Percentiles rank a stretch among this genome's conserved stretches.
Conservation (phyloP, 2,113 vertebrate species). For the Heliornis fulica region DNA sequence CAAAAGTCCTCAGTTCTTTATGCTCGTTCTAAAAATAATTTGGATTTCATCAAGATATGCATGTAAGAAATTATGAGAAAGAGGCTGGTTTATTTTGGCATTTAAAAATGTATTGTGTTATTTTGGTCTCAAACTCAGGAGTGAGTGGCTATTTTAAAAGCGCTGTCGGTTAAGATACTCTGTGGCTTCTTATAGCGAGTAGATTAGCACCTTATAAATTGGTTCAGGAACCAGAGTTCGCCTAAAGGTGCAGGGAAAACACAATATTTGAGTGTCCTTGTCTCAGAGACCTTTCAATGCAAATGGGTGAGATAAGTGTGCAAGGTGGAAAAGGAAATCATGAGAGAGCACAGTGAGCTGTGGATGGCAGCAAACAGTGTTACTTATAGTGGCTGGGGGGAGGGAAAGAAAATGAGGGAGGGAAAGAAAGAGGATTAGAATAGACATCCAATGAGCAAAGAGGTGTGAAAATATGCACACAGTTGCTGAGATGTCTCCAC, state of each 20-base stretch:
- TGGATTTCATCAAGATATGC: not conserved
- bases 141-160: not conserved
- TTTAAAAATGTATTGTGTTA: not conserved
- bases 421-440: not conserved
- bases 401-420: not conserved
- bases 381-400: not conserved
- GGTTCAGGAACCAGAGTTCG: not conserved
- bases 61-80: not conserved
- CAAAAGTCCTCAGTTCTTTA: not conserved
- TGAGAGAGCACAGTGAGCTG: not conserved
- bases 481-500: not conserved
- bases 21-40: not conserved
- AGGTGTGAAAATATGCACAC: not conserved
- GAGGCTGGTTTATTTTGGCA: not conserved
- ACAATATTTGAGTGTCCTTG: not conserved
- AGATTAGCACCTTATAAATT: conserved; percentile 32
- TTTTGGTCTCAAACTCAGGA: not conserved
- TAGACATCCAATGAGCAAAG: not conserved
- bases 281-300: conserved; percentile 30
- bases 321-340: not conserved
- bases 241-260: not conserved
- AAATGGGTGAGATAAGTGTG: conserved; percentile 32
- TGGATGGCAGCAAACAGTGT: not conserved
- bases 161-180: not conserved
- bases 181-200: not conserved